Conservation (phyloP, 1,140 invertebrate species). For the Brachionus rotundiformis region DNA sequence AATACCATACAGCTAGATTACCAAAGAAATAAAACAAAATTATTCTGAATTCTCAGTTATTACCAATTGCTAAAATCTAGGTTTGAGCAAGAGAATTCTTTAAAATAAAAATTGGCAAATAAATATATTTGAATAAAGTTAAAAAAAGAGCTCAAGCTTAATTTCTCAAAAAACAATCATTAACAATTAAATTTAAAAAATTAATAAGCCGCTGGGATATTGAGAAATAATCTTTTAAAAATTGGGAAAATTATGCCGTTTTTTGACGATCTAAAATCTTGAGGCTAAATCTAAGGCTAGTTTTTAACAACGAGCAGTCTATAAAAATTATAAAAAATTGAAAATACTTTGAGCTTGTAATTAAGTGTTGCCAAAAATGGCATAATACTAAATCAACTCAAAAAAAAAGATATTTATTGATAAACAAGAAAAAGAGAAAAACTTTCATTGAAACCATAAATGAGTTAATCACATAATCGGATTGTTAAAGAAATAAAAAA, state of each 20-base stretch:
- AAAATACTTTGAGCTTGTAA: not conserved
- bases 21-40: conserved; percentile 52
- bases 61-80: not conserved
- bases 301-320: not conserved
- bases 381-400: not conserved
- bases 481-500: not conserved
- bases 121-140: not conserved
- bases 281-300: not conserved
- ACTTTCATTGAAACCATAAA: not conserved
- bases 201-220: not conserved
- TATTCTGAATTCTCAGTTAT: not conserved
- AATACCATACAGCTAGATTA: conserved; percentile 52
- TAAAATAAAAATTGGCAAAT: not conserved
- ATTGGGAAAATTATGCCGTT: not conserved
- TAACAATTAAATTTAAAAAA: conserved; percentile 1
- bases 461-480: not conserved
- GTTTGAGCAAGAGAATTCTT: not conserved
- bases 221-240: not conserved
- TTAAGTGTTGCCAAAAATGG: not conserved
- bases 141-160: not conserved
- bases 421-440: no score
- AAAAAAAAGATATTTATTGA: not conserved
- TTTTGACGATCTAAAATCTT: not conserved
- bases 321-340: not conserved
- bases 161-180: not conserved